phyloP scores from a whole-genome alignment of 2,888 invertebrate species.

The Drosophila rubida region DNA sequence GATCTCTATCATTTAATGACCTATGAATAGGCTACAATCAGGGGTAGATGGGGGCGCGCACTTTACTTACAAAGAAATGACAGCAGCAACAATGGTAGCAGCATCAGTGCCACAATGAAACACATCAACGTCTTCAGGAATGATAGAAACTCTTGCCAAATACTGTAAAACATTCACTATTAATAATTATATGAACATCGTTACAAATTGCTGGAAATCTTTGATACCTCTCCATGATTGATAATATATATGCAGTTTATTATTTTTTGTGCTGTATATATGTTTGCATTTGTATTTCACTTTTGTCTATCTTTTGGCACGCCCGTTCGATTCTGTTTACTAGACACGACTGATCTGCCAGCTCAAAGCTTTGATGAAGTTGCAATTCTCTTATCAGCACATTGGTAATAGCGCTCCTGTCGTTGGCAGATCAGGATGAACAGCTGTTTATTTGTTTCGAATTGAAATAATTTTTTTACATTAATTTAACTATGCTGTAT shows the following conservation, averaged over 20 bases:
- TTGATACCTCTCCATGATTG: constrained; percentile 52
- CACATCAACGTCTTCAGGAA: constrained; percentile 81
- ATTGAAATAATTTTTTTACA: no score
- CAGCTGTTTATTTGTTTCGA: background rate
- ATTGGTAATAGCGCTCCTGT: constrained; percentile 53
- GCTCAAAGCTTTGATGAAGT: constrained; percentile 47
- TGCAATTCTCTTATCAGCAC: constrained; percentile 42
- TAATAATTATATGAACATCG: background rate
- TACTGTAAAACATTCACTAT: constrained; percentile 58
- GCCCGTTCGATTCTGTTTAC: constrained; percentile 47
- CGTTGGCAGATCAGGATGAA: constrained; percentile 17
- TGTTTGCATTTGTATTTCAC: constrained; percentile 5
- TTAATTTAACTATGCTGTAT: no score
- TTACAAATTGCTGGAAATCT: background rate
- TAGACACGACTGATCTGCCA: constrained; percentile 60
- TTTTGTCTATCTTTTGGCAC: constrained; percentile 47
- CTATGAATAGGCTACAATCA: constrained; percentile 25
- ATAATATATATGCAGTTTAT: constrained; percentile 8
- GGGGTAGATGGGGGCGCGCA: constrained; percentile 22
- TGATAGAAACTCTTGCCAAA: constrained; percentile 78
- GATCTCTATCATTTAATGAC: constrained; percentile 47
- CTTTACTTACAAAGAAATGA: constrained; percentile 83
- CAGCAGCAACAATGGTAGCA: constrained; percentile 79
- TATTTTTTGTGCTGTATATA: constrained; percentile 23
- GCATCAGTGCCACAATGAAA: constrained; percentile 78